phyloP scores from a whole-genome alignment of 2,888 invertebrate species.

The Lottia gigantea region DNA sequence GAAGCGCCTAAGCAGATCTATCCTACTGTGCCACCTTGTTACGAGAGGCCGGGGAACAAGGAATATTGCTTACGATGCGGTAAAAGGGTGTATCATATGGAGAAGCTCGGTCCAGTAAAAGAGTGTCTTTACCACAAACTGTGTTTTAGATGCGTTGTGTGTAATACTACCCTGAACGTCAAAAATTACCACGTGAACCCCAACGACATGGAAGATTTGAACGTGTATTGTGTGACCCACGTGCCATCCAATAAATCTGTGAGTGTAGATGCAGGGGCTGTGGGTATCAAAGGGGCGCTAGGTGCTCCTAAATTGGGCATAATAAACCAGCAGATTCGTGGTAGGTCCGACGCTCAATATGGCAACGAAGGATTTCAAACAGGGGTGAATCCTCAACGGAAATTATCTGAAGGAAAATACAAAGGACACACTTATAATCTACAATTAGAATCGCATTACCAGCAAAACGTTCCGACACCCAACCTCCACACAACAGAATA shows the following conservation, averaged over 20 bases:
- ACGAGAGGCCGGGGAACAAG: constrained; percentile 19
- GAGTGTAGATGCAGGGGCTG: constrained; percentile 40
- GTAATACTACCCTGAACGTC: constrained; percentile 43
- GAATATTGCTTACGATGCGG: constrained; percentile 47
- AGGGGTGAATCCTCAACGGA: constrained; percentile 8
- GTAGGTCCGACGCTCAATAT: constrained; percentile 35
- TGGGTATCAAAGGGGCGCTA: constrained; percentile 46
- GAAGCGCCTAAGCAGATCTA: neutral
- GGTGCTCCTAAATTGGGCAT: constrained; percentile 40
- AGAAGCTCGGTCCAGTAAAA: constrained; percentile 47
- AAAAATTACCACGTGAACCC: constrained; percentile 52
- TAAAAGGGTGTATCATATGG: constrained; percentile 55
- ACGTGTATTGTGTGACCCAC: constrained; percentile 51
- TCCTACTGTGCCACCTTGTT: constrained; percentile 18
- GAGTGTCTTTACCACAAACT: constrained; percentile 53
- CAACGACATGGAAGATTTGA: constrained; percentile 44
- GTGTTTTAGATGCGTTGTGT: constrained; percentile 51
- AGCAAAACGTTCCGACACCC: constrained; percentile 39
- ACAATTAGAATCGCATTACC: constrained; percentile 31
- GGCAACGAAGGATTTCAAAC: constrained; percentile 2
- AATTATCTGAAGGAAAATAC: neutral
- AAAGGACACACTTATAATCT: constrained; percentile 18
- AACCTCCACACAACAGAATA: constrained; percentile 32
- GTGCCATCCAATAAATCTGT: constrained; percentile 40
- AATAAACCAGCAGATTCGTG: constrained; percentile 49